Conservation (phyloP, 1,140 invertebrate genomes). For the Eupeodes corollae region DNA sequence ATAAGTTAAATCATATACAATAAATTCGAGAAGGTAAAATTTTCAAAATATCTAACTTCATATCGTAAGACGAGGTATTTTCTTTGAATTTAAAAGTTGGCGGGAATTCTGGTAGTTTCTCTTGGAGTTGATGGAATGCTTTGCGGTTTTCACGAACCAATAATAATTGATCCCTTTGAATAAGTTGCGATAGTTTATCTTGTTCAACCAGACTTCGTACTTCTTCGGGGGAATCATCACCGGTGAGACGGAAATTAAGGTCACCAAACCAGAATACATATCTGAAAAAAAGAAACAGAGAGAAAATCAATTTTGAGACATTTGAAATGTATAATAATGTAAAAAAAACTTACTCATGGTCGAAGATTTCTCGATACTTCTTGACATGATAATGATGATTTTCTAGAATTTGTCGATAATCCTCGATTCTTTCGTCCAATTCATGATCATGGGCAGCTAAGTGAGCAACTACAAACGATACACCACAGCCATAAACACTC, state of each 20-base stretch:
- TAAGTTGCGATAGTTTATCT: conserved; percentile 49
- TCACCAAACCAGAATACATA: conserved; percentile 95
- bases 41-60: conserved; percentile 52
- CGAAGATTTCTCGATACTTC: conserved; percentile 71
- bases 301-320: neutral
- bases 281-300: conserved; percentile 40
- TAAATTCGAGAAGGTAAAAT: neutral
- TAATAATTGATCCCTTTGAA: conserved; percentile 62
- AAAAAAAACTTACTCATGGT: conserved; percentile 64
- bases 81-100: conserved; percentile 81
- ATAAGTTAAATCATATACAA: neutral
- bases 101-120: conserved; percentile 63
- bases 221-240: conserved; percentile 49
- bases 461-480: conserved; percentile 82
- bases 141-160: conserved; percentile 54
- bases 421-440: conserved; percentile 64
- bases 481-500: conserved; percentile 70
- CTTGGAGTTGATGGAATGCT: conserved; percentile 70
- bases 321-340: neutral
- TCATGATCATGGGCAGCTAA: conserved; percentile 77
- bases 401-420: conserved; percentile 74
- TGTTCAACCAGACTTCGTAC: conserved; percentile 55
- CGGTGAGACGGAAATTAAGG: conserved; percentile 77
- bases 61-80: conserved; percentile 61
- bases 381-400: conserved; percentile 57